Evolutionary conservation across 2,888 invertebrate species (phyloP), one percentile per base, ranked within the genome.

Genomic region (Hecatera dysodea): DNA sequence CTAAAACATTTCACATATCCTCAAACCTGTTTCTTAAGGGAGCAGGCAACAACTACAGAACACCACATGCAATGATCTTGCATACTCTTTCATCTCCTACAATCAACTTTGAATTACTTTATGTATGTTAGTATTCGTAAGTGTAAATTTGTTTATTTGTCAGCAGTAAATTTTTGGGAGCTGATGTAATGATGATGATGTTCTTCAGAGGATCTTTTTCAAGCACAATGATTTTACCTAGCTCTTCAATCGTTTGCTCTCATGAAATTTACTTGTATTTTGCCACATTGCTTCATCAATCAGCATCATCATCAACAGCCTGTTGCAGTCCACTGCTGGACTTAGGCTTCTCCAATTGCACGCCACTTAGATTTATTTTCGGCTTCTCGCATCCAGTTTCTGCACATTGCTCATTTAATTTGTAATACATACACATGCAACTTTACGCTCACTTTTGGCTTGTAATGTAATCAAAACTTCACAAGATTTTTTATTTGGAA

Each of bases 1-100:
- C 96, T 93, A 83, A 56, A 68, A 79, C 36, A 7, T 29, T 48
- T 56, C 22, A 52, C n/a, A 57, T 8, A 57, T 57, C 24, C 19
- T 70, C 24, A 75, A 66, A 60, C 57, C 60, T 27, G 42, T 64
- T 50, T 66, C 67, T 61, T 19, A 33, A 56, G 33, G 22, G n/a
- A 68, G 17, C 27, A 27, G 22, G 39, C 24, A 59, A 55, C 75
- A 46, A 80, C 80, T 80, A 75, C 75, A 39, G 3, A 73, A 75
- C 75, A 75, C 55, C 75, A 80, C 75, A 59, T 75, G 75, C 80
- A 79, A 79, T 74, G 59, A 75, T 79, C 80, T 74, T 53, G 44
- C 80, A 79, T 64, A 65, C 75, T 65, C 59, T 56, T 67, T 50
- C 44, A n/a, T 50, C 46, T 48, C 1, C 62, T 44, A 64, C 24